phyloP scores from a whole-genome alignment of 1,140 invertebrate species.

The Listronotus oregonensis region DNA sequence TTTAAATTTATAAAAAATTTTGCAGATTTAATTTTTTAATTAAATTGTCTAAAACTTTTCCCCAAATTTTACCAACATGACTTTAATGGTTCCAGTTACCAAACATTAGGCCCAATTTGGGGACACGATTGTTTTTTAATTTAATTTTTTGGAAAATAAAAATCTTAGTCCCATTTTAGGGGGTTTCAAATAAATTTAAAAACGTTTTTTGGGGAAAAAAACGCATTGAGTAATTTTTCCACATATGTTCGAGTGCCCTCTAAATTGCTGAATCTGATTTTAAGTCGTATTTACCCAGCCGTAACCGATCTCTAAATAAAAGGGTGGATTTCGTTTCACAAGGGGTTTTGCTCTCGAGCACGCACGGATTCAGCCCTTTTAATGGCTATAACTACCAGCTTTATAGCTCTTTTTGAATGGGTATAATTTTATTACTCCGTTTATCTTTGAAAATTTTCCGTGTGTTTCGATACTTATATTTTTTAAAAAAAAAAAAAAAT shows the following conservation, averaged over 20 bases:
- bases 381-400: slow-evolving; percentile 7
- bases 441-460: background rate
- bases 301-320: slow-evolving; percentile 31
- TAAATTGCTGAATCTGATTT: slow-evolving; percentile 31
- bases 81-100: too few species aligned
- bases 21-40: too few species aligned
- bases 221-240: slow-evolving; percentile 28
- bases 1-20: too few species aligned
- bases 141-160: too few species aligned
- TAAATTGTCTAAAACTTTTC: too few species aligned
- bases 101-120: too few species aligned
- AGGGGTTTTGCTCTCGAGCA: slow-evolving; percentile 20
- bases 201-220: slow-evolving; percentile 4
- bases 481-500: too few species aligned
- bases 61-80: too few species aligned
- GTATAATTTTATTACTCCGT: slow-evolving; percentile 2
- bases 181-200: too few species aligned
- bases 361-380: slow-evolving; percentile 12
- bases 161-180: too few species aligned
- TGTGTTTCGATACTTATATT: too few species aligned
- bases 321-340: slow-evolving; percentile 25
- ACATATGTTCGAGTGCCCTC: slow-evolving; percentile 29
- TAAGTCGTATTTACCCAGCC: slow-evolving; percentile 28
- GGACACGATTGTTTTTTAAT: too few species aligned
- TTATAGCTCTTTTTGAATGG: slow-evolving; percentile 3